Evolutionary conservation across 2,797 vertebrate species (phyloP).

Genomic region (Scleropages formosus): DNA sequence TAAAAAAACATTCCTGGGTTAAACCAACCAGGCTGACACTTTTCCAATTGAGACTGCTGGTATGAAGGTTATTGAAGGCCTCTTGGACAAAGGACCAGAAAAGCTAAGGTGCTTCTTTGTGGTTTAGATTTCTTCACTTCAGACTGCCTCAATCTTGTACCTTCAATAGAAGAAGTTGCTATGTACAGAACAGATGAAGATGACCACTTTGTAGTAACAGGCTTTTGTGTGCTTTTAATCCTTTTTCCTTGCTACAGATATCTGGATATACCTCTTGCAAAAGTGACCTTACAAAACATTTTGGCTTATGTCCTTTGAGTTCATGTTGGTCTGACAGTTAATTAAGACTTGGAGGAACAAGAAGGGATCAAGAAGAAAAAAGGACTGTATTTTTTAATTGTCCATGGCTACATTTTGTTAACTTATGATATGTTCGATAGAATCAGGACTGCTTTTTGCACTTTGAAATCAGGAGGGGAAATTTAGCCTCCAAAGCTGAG

Average conservation of each 20-base stretch:
- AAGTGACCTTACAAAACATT: constrained; percentile 66
- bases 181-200: constrained; percentile 36
- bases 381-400: neutral
- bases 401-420: neutral
- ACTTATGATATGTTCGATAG: neutral
- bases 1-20: neutral
- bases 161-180: neutral
- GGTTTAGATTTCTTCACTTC: constrained; percentile 28
- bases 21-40: neutral
- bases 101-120: constrained; percentile 67
- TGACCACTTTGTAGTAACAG: constrained; percentile 62
- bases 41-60: constrained; percentile 63
- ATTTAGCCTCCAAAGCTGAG: neutral
- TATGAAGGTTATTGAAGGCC: constrained; percentile 57
- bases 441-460: constrained; percentile 15
- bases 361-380: neutral
- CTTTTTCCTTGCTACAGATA: constrained; percentile 35
- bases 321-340: neutral
- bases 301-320: neutral
- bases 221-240: constrained; percentile 65
- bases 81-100: constrained; percentile 54
- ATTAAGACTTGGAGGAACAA: neutral
- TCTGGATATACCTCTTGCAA: constrained; percentile 57
- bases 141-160: neutral
- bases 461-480: neutral